Percentiles rank a stretch among this genome's conserved stretches.
These are phyloP conservation scores for Hydraecia micacea DNA, from an alignment of 2,888 invertebrate genomes.

Conservation along the genomic window DNA sequence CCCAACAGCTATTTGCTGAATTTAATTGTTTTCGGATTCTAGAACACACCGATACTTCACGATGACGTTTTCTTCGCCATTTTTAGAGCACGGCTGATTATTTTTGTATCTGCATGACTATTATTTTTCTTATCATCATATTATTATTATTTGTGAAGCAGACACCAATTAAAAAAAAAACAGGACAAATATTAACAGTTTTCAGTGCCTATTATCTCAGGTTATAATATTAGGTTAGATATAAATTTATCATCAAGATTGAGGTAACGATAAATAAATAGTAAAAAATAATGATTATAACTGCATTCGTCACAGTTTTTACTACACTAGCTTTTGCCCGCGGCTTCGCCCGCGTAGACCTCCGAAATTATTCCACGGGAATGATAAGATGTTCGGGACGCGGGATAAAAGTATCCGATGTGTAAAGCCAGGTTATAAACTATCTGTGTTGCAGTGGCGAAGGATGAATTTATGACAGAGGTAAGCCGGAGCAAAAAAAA, in stretches of 20 bases:
- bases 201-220: too few species aligned
- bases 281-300: background rate
- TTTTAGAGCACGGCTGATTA: background rate
- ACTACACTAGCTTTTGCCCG: background rate
- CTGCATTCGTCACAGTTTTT: background rate
- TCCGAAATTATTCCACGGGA: background rate
- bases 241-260: too few species aligned
- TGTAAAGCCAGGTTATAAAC: background rate
- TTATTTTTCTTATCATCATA: conserved; percentile 2
- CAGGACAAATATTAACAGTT: background rate
- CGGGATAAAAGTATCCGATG: background rate
- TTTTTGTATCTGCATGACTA: background rate
- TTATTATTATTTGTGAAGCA: background rate
- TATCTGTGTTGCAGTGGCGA: background rate
- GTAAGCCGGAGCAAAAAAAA: too few species aligned
- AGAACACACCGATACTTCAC: background rate
- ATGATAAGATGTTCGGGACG: background rate
- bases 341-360: too few species aligned
- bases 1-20: background rate
- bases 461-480: too few species aligned
- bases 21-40: background rate
- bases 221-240: too few species aligned
- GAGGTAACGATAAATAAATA: conserved; percentile 7
- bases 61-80: background rate
- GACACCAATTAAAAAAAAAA: conserved; percentile 10